phyloP scores from a whole-genome alignment of 1,140 invertebrate species.

The Sitobion miscanthi region DNA sequence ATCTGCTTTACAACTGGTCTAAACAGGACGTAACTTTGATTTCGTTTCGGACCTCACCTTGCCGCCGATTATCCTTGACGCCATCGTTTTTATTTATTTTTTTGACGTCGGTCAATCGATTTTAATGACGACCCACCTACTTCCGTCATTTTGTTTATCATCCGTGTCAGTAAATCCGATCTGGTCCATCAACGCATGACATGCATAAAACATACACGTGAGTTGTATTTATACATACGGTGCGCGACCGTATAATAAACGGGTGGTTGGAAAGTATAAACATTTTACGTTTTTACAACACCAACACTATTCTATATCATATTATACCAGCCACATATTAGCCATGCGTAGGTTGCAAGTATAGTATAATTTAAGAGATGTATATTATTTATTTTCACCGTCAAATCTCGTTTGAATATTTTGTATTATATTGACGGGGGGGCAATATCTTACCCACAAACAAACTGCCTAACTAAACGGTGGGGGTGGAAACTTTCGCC shows the following conservation, averaged over 20 bases:
- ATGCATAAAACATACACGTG: not conserved
- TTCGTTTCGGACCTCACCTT: conserved; percentile 25
- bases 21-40: conserved; percentile 11
- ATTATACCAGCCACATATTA: not conserved
- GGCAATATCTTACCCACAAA: not conserved
- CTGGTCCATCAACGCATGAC: conserved; percentile 30
- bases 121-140: conserved; percentile 39
- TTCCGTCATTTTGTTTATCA: conserved; percentile 44
- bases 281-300: not conserved
- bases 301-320: not conserved
- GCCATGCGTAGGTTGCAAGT: not conserved
- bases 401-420: not conserved
- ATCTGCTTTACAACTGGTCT: conserved; percentile 19
- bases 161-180: conserved; percentile 40
- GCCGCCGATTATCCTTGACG: conserved; percentile 44
- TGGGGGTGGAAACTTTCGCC: not conserved
- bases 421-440: not conserved
- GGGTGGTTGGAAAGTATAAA: not conserved
- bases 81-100: conserved; percentile 1
- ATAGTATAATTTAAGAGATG: not conserved
- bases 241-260: not conserved
- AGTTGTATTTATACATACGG: not conserved
- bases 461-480: not conserved
- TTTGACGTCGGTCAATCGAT: conserved; percentile 47
- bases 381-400: not conserved